phyloP scores from a whole-genome alignment of 2,113 vertebrate species.

The Anas platyrhynchos region DNA sequence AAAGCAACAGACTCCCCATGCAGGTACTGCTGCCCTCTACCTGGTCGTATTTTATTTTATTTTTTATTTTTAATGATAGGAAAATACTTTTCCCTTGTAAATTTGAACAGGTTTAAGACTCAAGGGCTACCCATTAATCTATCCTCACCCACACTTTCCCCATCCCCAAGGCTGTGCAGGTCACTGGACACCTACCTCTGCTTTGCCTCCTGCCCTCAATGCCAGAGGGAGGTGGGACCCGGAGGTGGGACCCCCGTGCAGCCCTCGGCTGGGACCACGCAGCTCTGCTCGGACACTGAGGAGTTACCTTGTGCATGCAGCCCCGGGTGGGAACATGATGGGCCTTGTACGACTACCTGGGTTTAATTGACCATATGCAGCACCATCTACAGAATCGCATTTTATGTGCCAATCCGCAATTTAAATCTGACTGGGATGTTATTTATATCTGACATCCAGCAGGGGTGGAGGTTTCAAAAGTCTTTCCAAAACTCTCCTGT shows the following conservation, averaged over 20 bases:
- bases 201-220: not conserved
- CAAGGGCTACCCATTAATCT: constrained; percentile 58
- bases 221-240: not conserved
- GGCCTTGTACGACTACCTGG: not conserved
- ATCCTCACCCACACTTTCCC: not conserved
- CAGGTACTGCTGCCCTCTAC: not conserved
- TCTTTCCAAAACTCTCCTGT: not conserved
- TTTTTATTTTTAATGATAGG: constrained; percentile 31
- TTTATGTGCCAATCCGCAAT: not conserved
- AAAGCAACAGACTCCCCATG: not conserved
- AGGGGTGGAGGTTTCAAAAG: not conserved
- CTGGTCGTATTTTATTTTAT: too few relatives aligned
- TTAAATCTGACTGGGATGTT: not conserved
- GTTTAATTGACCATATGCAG: not conserved
- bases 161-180: not conserved
- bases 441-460: not conserved
- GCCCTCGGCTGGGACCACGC: not conserved
- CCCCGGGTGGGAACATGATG: not conserved
- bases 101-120: constrained; percentile 39
- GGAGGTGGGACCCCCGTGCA: not conserved
- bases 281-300: not conserved
- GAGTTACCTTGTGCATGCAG: not conserved
- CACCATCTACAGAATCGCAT: not conserved
- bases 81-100: constrained; percentile 29
- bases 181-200: not conserved